These are phyloP conservation scores for Ephialtes manifestator DNA, from an alignment of 2,888 invertebrate species.

Conservation along the genomic window DNA sequence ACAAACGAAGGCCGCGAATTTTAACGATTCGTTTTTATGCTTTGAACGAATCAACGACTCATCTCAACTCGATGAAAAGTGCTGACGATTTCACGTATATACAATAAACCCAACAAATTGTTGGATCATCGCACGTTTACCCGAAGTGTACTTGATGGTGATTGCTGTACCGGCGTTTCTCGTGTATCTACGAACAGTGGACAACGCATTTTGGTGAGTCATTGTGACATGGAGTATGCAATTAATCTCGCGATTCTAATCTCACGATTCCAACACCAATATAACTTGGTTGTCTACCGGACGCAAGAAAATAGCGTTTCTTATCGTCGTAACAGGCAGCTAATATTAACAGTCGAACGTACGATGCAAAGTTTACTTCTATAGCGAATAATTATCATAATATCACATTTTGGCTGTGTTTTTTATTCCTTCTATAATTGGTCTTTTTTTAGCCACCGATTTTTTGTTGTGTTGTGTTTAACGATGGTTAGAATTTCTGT, in stretches of 20 bases:
- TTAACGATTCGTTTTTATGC: constrained; percentile 15
- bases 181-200: constrained; percentile 59
- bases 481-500: background rate
- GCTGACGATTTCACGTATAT: background rate
- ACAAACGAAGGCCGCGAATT: constrained; percentile 3
- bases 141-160: constrained; percentile 41
- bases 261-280: constrained; percentile 29
- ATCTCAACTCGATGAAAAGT: constrained; percentile 5
- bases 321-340: constrained; percentile 16
- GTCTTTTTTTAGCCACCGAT: no score
- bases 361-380: background rate
- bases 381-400: background rate
- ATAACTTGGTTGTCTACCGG: background rate
- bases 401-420: background rate
- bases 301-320: constrained; percentile 9
- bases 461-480: background rate
- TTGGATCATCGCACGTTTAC: constrained; percentile 25
- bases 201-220: constrained; percentile 71
- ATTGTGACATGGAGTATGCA: constrained; percentile 30
- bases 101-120: constrained; percentile 10
- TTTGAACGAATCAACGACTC: constrained; percentile 21
- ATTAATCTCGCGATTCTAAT: constrained; percentile 45
- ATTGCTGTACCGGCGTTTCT: constrained; percentile 61
- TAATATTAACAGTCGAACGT: constrained; percentile 1
- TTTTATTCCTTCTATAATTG: background rate